phyloP scores from a whole-genome alignment of 23 tunicate genomes.

The Styela plicata region DNA sequence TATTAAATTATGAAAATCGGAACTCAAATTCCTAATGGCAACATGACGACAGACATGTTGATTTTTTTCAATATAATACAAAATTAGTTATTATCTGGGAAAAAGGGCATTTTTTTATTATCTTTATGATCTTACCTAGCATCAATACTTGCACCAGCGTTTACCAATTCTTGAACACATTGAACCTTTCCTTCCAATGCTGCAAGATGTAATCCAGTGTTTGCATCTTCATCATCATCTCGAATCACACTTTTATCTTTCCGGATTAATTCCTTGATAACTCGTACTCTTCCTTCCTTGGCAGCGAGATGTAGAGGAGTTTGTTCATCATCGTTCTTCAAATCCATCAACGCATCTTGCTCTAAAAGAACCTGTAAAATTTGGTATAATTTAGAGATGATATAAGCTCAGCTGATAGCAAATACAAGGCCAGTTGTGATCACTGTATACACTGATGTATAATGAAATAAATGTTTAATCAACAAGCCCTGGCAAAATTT shows the following conservation, averaged over 20 bases:
- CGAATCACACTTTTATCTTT: conserved; percentile 52
- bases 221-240: conserved; percentile 84
- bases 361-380: conserved; percentile 56
- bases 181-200: conserved; percentile 74
- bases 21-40: too few species aligned
- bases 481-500: too few species aligned
- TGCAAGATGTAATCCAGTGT: conserved; percentile 91
- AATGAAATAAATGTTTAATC: too few species aligned
- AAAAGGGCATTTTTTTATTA: too few species aligned
- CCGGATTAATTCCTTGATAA: conserved; percentile 56
- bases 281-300: conserved; percentile 51
- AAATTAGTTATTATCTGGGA: too few species aligned
- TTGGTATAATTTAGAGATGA: too few species aligned
- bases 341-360: conserved; percentile 47
- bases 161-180: conserved; percentile 63
- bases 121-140: conserved; percentile 92
- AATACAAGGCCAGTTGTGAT: too few species aligned
- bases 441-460: too few species aligned
- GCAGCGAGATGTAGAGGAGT: conserved; percentile 97
- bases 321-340: conserved; percentile 96
- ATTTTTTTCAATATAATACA: too few species aligned
- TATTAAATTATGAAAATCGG: too few species aligned
- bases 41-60: too few species aligned
- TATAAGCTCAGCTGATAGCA: too few species aligned
- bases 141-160: conserved; percentile 76